These are phyloP conservation scores for Phoenicopterus ruber DNA, from an alignment of 2,113 vertebrate species.

Conservation along the genomic window DNA sequence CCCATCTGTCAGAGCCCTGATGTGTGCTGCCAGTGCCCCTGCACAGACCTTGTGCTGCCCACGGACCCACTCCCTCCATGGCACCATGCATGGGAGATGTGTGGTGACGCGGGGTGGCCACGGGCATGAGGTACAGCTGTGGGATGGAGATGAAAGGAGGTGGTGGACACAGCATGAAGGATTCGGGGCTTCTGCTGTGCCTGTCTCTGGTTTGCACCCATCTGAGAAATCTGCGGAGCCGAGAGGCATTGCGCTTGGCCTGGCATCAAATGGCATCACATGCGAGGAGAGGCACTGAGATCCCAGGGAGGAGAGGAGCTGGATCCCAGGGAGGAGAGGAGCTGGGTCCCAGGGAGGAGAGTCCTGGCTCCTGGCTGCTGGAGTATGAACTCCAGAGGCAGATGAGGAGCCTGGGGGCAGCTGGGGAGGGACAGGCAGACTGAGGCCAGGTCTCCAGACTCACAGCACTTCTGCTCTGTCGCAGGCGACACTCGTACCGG, in stretches of 20 bases:
- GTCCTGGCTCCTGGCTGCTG: neutral
- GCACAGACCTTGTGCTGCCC: neutral
- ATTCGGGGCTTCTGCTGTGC: neutral
- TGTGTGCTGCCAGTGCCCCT: neutral
- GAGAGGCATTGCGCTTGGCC: neutral
- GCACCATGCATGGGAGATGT: neutral
- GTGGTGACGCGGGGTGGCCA: neutral
- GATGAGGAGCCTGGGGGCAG: neutral
- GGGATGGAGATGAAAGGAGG: neutral
- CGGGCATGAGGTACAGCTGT: neutral
- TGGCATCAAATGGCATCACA: neutral
- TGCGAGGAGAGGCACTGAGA: neutral
- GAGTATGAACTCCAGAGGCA: neutral
- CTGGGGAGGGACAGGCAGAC: neutral
- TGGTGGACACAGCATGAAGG: neutral
- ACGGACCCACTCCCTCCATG: accelerated
- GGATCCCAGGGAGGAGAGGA: neutral
- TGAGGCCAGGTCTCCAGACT: accelerated
- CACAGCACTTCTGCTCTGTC: neutral
- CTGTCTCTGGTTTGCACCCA: neutral
- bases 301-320: neutral
- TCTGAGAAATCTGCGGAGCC: accelerated
- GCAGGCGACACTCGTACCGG: constrained; percentile 83
- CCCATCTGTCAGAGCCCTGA: neutral
- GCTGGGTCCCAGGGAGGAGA: neutral